These are phyloP conservation scores for Jaculus jaculus DNA, from an alignment of 2,113 vertebrate species.

Conservation along the genomic window DNA sequence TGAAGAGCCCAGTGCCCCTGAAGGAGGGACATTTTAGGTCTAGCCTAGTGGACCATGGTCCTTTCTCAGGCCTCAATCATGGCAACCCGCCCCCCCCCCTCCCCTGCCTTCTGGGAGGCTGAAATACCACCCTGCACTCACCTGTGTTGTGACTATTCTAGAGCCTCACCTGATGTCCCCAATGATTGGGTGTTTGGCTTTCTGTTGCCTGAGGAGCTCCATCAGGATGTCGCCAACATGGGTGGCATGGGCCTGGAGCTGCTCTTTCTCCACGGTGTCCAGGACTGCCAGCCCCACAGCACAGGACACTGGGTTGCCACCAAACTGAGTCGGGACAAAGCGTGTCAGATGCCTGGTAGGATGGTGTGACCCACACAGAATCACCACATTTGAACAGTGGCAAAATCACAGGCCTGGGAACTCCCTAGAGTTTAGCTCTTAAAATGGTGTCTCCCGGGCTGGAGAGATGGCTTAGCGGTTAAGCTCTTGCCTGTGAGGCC, in stretches of 20 bases:
- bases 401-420: background rate
- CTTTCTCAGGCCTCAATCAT: no score
- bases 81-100: background rate
- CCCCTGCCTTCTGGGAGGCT: background rate
- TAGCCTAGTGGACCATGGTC: background rate
- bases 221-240: constrained; percentile 89
- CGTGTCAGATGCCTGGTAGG: background rate
- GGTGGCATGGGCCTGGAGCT: constrained; percentile 89
- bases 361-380: background rate
- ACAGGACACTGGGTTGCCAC: constrained; percentile 96
- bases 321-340: constrained; percentile 88
- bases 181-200: constrained; percentile 90
- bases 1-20: constrained; percentile 93
- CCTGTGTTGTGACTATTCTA: no score
- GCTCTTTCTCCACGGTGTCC: constrained; percentile 92
- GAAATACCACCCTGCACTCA: no score
- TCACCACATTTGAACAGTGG: background rate
- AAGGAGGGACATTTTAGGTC: background rate
- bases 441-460: no score
- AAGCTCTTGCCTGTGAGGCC: no score
- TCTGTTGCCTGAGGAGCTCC: constrained; percentile 87
- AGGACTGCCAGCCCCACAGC: constrained; percentile 93
- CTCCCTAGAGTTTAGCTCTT: no score
- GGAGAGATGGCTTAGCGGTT: no score
- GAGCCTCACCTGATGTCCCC: constrained; percentile 92